These are phyloP conservation scores for Sapayoa aenigma DNA, from an alignment of 2,113 vertebrate species.

Conservation along the genomic window DNA sequence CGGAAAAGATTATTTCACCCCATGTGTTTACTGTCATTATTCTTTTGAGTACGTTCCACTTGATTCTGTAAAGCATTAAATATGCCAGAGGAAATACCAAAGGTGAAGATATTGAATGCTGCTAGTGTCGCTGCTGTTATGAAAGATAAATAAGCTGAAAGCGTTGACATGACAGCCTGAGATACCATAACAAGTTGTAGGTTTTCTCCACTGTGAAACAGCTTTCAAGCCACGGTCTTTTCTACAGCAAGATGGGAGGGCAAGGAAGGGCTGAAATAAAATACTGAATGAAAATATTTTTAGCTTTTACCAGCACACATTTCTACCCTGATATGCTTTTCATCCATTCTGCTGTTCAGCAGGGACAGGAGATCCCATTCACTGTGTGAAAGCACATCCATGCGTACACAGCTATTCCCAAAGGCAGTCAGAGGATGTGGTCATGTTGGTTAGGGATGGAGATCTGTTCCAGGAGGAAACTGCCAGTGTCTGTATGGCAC, in stretches of 20 bases:
- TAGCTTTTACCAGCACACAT: background rate
- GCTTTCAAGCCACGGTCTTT: background rate
- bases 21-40: background rate
- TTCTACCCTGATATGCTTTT: background rate
- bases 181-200: background rate
- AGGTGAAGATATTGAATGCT: background rate
- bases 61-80: slow-evolving; percentile 3
- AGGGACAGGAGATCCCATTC: background rate
- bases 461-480: background rate
- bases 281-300: background rate
- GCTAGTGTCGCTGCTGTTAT: background rate
- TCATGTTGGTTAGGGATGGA: rapidly evolving
- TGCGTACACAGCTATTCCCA: background rate
- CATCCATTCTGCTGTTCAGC: background rate
- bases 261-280: background rate
- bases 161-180: background rate
- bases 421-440: background rate
- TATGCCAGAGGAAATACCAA: background rate
- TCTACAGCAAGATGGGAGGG: background rate
- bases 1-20: background rate
- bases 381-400: background rate
- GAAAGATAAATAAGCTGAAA: slow-evolving; percentile 11
- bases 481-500: background rate
- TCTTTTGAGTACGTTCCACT: background rate
- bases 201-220: background rate